A percentile compares a stretch with the other conserved stretches of the same genome.
Conservation (phyloP, 2,797 vertebrate genomes). For the Sebastes oblongus region DNA sequence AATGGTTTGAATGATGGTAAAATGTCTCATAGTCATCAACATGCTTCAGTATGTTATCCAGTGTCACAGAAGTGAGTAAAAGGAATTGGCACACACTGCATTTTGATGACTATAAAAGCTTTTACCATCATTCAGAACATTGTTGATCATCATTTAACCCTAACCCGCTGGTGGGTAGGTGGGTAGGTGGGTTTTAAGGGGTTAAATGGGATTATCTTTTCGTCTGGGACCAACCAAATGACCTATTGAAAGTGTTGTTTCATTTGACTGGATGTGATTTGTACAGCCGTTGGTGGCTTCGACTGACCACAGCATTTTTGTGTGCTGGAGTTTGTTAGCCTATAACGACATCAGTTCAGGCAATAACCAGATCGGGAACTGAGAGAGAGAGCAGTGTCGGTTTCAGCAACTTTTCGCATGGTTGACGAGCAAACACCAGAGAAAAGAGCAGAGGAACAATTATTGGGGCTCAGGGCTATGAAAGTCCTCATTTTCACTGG, state of each 20-base stretch:
- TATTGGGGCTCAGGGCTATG: background rate
- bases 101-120: too few species aligned
- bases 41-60: too few species aligned
- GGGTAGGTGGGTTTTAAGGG: too few species aligned
- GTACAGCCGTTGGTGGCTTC: background rate
- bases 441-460: constrained; percentile 16
- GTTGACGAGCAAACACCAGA: constrained; percentile 6
- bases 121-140: too few species aligned
- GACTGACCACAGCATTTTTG: background rate
- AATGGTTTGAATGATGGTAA: too few species aligned
- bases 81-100: too few species aligned
- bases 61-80: too few species aligned
- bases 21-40: rapidly evolving
- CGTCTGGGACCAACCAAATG: background rate
- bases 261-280: background rate
- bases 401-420: background rate
- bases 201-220: too few species aligned
- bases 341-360: background rate
- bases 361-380: constrained; percentile 1
- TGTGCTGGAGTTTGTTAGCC: background rate
- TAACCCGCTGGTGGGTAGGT: too few species aligned
- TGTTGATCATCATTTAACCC: too few species aligned
- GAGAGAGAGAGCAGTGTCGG: background rate
- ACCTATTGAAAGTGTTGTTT: background rate
- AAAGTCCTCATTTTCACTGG: constrained; percentile 28